Evolutionary conservation across 2,113 vertebrate genomes (phyloP).

Genomic region (Phocoena phocoena): DNA sequence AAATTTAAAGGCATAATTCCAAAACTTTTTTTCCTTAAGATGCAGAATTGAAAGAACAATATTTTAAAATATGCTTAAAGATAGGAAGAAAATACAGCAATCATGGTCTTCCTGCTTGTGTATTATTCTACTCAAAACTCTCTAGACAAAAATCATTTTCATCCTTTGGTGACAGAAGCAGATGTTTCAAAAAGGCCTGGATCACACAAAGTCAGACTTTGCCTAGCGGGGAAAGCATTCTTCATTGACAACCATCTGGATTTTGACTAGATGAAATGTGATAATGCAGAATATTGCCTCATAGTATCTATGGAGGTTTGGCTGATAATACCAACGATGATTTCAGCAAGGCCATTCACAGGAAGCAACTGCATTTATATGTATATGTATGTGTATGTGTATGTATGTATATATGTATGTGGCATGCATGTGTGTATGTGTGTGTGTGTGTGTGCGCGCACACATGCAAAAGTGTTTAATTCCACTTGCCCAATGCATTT

Average conservation of each 20-base stretch:
- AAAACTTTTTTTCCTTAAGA: background rate
- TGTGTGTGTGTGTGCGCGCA: fast-evolving
- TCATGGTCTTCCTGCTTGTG: background rate
- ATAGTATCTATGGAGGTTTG: background rate
- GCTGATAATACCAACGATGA: background rate
- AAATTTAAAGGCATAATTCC: background rate
- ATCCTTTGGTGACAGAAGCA: conserved; percentile 20
- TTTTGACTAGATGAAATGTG: background rate
- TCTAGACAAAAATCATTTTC: background rate
- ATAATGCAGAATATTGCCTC: background rate
- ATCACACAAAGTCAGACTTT: background rate
- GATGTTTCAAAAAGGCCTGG: background rate
- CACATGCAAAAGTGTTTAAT: background rate
- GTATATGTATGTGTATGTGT: too few relatives aligned
- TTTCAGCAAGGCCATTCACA: background rate
- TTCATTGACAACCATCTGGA: background rate
- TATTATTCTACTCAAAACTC: background rate
- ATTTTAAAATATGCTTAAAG: background rate
- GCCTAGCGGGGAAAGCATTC: background rate
- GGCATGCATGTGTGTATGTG: background rate
- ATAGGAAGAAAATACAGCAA: background rate
- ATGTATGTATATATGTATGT: background rate
- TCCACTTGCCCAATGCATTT: background rate
- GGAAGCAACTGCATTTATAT: background rate
- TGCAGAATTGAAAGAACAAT: background rate